These are phyloP conservation scores for Valencia hispanica DNA, from an alignment of 2,797 vertebrate species.

Conservation along the genomic window DNA sequence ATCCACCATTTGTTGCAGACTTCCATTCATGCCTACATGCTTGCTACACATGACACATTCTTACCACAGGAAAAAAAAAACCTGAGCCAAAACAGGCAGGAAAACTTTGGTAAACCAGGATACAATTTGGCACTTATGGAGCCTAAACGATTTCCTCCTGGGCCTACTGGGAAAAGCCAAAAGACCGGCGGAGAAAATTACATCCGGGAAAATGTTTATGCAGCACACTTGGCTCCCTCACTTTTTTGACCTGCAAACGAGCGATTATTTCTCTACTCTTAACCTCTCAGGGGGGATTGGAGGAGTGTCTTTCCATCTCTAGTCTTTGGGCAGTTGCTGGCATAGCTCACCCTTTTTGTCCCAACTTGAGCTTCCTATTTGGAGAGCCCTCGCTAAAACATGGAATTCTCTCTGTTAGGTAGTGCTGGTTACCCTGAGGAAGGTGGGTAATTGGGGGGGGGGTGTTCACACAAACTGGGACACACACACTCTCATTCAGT, in stretches of 20 bases:
- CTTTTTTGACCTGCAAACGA: slow-evolving; percentile 86
- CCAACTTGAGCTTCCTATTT: slow-evolving; percentile 70
- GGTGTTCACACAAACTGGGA: slow-evolving; percentile 19
- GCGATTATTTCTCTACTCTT: slow-evolving; percentile 93
- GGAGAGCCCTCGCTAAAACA: slow-evolving; percentile 50
- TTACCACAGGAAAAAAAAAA: slow-evolving; percentile 89
- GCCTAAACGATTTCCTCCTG: slow-evolving; percentile 99
- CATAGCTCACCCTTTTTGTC: slow-evolving; percentile 67
- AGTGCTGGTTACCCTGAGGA: slow-evolving; percentile 21
- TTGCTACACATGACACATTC: slow-evolving; percentile 58
- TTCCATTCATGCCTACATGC: slow-evolving; percentile 31
- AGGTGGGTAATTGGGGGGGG: slow-evolving; percentile 34
- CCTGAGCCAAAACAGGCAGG: slow-evolving; percentile 92
- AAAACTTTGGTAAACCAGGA: slow-evolving; percentile 97
- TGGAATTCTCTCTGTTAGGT: slow-evolving; percentile 26
- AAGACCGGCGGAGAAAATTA: slow-evolving; percentile 96
- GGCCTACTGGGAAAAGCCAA: slow-evolving; percentile 85
- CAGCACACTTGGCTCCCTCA: slow-evolving; percentile 81
- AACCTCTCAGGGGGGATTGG: slow-evolving; percentile 61
- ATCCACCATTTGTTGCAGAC: slow-evolving; percentile 16
- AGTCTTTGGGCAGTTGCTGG: slow-evolving; percentile 80
- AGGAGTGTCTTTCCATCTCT: slow-evolving; percentile 79
- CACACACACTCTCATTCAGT: not conserved
- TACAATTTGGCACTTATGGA: slow-evolving; percentile 99
- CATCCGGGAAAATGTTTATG: slow-evolving; percentile 99